Evolutionary conservation across 2,113 vertebrate genomes (phyloP).

Genomic region (Oriolus oriolus): DNA sequence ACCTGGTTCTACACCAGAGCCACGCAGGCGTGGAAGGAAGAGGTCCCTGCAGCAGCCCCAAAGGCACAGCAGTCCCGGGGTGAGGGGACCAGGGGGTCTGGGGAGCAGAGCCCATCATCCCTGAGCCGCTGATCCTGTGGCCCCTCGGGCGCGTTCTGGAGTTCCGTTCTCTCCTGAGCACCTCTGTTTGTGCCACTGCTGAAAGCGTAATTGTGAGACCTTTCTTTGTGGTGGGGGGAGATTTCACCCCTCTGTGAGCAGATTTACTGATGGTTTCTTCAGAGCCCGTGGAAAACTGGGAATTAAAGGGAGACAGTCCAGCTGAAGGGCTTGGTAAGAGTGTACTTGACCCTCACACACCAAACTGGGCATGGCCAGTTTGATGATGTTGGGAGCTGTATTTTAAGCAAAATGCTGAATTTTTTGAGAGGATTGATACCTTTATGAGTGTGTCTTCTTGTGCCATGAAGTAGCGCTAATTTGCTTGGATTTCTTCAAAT

Average conservation of each 20-base stretch:
- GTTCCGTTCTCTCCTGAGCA: background rate
- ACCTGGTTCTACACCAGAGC: background rate
- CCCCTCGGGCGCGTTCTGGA: accelerated
- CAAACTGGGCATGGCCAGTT: background rate
- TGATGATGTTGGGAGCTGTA: background rate
- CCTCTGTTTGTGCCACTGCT: background rate
- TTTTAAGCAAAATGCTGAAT: background rate
- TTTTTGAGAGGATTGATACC: background rate
- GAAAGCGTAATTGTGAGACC: background rate
- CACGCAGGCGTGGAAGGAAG: background rate
- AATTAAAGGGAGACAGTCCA: background rate
- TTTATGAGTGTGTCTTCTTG: background rate
- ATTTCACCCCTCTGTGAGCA: background rate
- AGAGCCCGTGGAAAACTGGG: background rate
- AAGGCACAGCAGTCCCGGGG: background rate
- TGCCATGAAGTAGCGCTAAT: background rate
- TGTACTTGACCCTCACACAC: background rate
- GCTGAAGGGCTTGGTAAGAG: background rate
- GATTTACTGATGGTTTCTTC: background rate
- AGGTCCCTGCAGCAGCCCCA: background rate
- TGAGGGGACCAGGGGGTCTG: background rate
- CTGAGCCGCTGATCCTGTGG: background rate
- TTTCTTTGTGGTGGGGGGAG: background rate
- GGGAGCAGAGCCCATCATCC: background rate
- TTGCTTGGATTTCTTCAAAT: background rate